A percentile compares a stretch with the other conserved stretches of the same genome.
Evolutionary conservation across 2,797 vertebrate genomes (phyloP).

Genomic region (Diplodus puntazzo): DNA sequence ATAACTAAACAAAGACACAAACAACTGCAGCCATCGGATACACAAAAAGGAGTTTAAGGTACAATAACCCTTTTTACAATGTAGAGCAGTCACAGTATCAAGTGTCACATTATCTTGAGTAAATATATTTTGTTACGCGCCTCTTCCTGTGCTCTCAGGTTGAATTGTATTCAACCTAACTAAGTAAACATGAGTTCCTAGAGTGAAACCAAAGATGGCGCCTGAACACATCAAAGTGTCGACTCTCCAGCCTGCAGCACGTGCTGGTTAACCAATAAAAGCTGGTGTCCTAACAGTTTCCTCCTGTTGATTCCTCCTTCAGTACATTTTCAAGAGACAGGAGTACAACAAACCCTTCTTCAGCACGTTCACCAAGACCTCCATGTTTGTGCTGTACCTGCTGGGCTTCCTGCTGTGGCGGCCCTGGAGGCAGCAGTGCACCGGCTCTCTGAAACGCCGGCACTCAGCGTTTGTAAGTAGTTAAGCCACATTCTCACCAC

Average conservation of each 20-base stretch:
- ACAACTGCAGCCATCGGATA: neutral
- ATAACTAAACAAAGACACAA: neutral
- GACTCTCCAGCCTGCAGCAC: neutral
- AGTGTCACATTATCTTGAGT: neutral
- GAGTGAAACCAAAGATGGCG: neutral
- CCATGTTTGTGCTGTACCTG: conserved; percentile 97
- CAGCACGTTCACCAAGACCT: conserved; percentile 98
- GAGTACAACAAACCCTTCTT: conserved; percentile 98
- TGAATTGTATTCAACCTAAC: neutral
- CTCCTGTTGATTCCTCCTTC: conserved; percentile 35
- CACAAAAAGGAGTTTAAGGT: neutral
- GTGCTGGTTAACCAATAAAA: neutral
- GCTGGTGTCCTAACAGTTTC: neutral
- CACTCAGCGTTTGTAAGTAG: conserved; percentile 91
- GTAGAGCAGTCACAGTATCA: neutral
- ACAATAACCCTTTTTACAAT: neutral
- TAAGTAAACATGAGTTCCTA: neutral
- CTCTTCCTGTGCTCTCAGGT: neutral
- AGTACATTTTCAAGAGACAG: conserved; percentile 95
- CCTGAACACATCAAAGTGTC: neutral
- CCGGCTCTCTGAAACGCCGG: conserved; percentile 87
- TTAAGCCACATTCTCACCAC: neutral
- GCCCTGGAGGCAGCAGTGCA: conserved; percentile 96
- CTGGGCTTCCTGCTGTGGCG: conserved; percentile 97
- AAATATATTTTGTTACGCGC: neutral